phyloP scores from a whole-genome alignment of 1,140 invertebrate species.

The Paracyclopina nana region DNA sequence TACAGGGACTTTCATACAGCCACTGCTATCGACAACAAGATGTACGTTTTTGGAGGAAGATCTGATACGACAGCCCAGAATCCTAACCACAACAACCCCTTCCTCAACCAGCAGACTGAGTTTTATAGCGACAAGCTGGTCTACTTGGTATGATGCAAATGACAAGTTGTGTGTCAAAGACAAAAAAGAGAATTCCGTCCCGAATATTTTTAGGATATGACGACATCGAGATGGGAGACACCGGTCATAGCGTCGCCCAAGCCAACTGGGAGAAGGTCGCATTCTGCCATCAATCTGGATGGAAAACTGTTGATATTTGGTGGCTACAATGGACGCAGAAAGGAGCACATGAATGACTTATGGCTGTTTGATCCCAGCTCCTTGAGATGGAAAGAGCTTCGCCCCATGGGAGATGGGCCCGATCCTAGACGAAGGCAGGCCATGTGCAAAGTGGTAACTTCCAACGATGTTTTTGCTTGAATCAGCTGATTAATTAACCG shows the following conservation, averaged over 20 bases:
- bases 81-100: no score
- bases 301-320: constrained; percentile 2
- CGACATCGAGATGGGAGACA: background rate
- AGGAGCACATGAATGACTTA: constrained; percentile 10
- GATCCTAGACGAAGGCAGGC: background rate
- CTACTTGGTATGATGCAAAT: background rate
- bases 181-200: background rate
- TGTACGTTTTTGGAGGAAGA: constrained; percentile 2
- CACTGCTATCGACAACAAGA: background rate
- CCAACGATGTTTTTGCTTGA: no score
- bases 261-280: background rate
- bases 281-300: background rate
- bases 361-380: background rate
- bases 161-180: background rate
- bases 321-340: background rate
- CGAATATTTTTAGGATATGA: background rate
- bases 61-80: background rate
- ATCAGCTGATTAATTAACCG: no score
- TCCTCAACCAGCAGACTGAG: no score
- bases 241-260: no score
- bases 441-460: constrained; percentile 1
- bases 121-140: background rate
- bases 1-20: constrained; percentile 1
- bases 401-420: background rate
- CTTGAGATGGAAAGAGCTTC: background rate